These are phyloP conservation scores for Pogonomyrmex californicus DNA, from an alignment of 1,140 invertebrate species.

Conservation along the genomic window DNA sequence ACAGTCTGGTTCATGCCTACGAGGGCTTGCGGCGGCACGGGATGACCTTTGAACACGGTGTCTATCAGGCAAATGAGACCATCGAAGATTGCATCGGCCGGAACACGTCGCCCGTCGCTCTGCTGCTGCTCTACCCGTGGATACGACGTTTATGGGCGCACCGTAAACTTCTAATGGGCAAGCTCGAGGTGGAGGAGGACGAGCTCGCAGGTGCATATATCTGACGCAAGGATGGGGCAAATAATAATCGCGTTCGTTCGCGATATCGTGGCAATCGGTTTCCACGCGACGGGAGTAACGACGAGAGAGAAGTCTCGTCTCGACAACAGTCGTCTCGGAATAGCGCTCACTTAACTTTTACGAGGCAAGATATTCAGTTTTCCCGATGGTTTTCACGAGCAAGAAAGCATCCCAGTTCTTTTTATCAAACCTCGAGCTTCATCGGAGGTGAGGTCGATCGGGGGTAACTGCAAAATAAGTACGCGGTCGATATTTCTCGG, in stretches of 20 bases:
- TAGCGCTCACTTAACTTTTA: slow-evolving; percentile 13
- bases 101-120: slow-evolving; percentile 70
- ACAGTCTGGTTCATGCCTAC: slow-evolving; percentile 79
- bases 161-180: slow-evolving; percentile 68
- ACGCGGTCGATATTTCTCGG: background rate
- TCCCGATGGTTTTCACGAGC: background rate
- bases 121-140: slow-evolving; percentile 77
- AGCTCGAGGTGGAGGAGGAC: slow-evolving; percentile 75
- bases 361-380: slow-evolving; percentile 17
- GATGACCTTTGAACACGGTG: slow-evolving; percentile 73
- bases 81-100: slow-evolving; percentile 81
- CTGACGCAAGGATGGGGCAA: background rate
- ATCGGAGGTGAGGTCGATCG: background rate
- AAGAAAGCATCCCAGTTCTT: background rate
- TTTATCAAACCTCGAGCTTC: slow-evolving; percentile 14
- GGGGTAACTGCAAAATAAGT: background rate
- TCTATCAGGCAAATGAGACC: slow-evolving; percentile 78
- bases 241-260: background rate
- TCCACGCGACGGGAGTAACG: background rate
- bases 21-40: slow-evolving; percentile 63
- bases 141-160: slow-evolving; percentile 74
- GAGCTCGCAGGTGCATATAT: slow-evolving; percentile 78
- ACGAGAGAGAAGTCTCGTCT: background rate
- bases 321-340: background rate
- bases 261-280: slow-evolving; percentile 9